Evolutionary conservation across 2,113 vertebrate species (phyloP), one percentile per base, ranked within the genome.

Genomic region (Apodemus sylvaticus): DNA sequence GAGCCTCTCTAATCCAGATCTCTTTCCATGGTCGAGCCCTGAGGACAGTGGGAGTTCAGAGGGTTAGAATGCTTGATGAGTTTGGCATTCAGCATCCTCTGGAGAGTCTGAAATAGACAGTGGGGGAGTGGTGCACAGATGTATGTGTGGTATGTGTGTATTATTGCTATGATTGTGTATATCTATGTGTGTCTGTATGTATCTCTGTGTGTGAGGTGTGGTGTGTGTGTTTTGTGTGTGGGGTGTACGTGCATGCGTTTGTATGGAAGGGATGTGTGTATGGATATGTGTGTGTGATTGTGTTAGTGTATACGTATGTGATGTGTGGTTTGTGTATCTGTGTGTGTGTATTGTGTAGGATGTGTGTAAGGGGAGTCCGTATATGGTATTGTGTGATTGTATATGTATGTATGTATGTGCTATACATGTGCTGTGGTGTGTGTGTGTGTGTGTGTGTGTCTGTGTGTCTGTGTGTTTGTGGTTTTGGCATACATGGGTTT

Each of bases 51-150:
- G 70, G 60, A 86, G 22, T 94, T 94, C n/a, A 86, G 74, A 74
- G 42, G 29, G 22, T 94, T 85, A 92, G 13, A 81, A 29, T 64
- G 48, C 4, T 62, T 24, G 48, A 64, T 42, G 20, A 14, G 20
- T 22, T 68, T 76, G 39, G 83, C 91, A 91, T 89, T 93, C 17
- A 64, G 10, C 55, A 90, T 73, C 71, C 90, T 78, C 39, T 92
- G 36, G 60, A 95, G 91, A 81, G 64, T n/a, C 36, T 92, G 8
- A 88, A 90, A 90, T 3, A 71, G 74, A 36, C 68, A 29, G 91
- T 95, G 94, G 96, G n/a, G 60, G 53, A 17, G 10, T 42, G 39
- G 42, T 20, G n/a, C 29, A 66, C 29, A 66, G 29, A 66, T 31
- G 29, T 9, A 66, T 66, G 64, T 66, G 64, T 66, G 64, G 36